Conservation (phyloP, 2,113 vertebrate species). For the Python bivittatus region DNA sequence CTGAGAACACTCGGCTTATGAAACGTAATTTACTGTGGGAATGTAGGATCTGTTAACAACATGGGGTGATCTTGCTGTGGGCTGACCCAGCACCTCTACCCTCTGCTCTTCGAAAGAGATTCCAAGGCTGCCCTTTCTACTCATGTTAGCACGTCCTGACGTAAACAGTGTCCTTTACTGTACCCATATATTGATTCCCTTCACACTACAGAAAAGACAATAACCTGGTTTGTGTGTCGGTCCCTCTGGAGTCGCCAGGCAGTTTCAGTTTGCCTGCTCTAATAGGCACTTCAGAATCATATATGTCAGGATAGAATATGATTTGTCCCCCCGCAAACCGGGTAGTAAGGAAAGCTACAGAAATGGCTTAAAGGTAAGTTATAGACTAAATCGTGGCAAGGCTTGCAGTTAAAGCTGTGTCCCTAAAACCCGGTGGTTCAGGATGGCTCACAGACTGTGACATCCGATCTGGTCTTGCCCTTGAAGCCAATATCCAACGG, state of each 20-base stretch:
- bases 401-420: not conserved
- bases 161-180: not conserved
- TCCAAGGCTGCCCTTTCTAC: not conserved
- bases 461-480: not conserved
- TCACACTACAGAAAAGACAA: not conserved
- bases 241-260: not conserved
- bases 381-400: not conserved
- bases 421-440: not conserved
- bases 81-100: too few species aligned
- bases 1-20: too few species aligned
- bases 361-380: not conserved
- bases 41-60: too few species aligned
- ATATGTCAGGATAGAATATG: not conserved
- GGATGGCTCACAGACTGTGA: not conserved
- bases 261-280: not conserved
- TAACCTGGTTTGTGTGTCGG: not conserved
- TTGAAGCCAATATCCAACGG: not conserved
- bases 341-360: not conserved
- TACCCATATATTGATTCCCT: not conserved
- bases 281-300: not conserved
- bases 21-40: too few species aligned
- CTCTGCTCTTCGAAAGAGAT: too few species aligned
- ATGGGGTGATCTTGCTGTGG: too few species aligned
- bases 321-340: not conserved
- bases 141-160: not conserved